Conservation (phyloP, 2,113 vertebrate species). For the Tympanuchus pallidicinctus region DNA sequence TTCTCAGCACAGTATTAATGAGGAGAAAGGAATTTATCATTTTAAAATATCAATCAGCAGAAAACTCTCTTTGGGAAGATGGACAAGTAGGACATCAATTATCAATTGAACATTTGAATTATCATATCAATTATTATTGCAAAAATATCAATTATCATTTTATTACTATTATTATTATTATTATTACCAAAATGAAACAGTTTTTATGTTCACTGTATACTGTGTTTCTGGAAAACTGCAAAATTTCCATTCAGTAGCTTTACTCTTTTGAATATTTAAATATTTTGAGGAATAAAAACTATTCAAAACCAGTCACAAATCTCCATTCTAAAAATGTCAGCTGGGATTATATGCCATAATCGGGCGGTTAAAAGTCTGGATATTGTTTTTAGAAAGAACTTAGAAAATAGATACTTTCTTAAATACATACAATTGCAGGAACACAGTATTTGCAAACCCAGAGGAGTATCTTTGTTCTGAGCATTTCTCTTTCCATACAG, state of each 20-base stretch:
- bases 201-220: rapidly evolving
- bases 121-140: background rate
- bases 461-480: background rate
- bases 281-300: background rate
- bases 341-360: background rate
- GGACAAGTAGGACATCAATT: background rate
- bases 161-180: background rate
- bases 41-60: background rate
- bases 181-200: background rate
- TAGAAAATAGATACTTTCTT: background rate
- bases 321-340: background rate
- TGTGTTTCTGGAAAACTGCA: background rate
- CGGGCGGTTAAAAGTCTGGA: background rate
- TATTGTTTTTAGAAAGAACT: background rate
- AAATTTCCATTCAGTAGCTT: background rate
- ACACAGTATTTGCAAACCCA: background rate
- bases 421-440: background rate
- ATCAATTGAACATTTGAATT: too few relatives aligned
- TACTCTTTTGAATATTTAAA: background rate
- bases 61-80: background rate
- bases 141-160: background rate
- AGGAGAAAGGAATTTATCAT: background rate
- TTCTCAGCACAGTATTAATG: background rate
- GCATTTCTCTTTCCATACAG: background rate
- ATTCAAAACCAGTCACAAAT: background rate